Conservation (phyloP, 1,140 invertebrate species). For the Heliothis subflexa region DNA sequence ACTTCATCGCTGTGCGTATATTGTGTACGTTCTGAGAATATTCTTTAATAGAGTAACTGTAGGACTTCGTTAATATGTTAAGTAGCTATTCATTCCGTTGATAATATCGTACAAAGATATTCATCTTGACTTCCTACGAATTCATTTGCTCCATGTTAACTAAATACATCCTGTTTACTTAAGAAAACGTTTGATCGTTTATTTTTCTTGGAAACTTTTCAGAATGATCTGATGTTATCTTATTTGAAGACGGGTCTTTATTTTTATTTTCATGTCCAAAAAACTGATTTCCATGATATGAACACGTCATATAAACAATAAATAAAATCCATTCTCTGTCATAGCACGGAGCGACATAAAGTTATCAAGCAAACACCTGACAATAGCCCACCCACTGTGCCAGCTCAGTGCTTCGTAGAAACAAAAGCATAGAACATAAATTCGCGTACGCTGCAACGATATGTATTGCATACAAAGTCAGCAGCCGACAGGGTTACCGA, state of each 20-base stretch:
- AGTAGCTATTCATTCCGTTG: conserved; percentile 34
- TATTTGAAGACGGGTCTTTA: not conserved
- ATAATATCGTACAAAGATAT: conserved; percentile 12
- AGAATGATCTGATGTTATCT: not conserved
- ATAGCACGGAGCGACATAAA: conserved; percentile 26
- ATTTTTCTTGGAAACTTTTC: not conserved
- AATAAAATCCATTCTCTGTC: conserved; percentile 14
- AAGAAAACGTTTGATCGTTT: not conserved
- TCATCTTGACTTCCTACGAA: conserved; percentile 39
- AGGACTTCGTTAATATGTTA: conserved; percentile 30
- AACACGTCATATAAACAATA: not conserved
- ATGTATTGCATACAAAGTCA: conserved; percentile 49
- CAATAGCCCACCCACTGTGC: conserved; percentile 49
- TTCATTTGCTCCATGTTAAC: conserved; percentile 28
- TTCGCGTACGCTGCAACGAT: conserved; percentile 47
- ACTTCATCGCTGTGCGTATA: conserved; percentile 44
- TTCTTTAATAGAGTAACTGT: conserved; percentile 34
- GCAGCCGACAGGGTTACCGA: conserved; percentile 33
- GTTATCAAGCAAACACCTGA: conserved; percentile 41
- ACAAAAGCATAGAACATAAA: conserved; percentile 51
- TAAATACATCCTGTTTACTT: conserved; percentile 24
- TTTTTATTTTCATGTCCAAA: not conserved
- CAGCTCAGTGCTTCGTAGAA: conserved; percentile 48
- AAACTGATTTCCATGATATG: not conserved
- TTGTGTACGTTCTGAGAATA: conserved; percentile 46